These are phyloP conservation scores for Lomographa bimaculata DNA, from an alignment of 2,888 invertebrate genomes.

Conservation along the genomic window DNA sequence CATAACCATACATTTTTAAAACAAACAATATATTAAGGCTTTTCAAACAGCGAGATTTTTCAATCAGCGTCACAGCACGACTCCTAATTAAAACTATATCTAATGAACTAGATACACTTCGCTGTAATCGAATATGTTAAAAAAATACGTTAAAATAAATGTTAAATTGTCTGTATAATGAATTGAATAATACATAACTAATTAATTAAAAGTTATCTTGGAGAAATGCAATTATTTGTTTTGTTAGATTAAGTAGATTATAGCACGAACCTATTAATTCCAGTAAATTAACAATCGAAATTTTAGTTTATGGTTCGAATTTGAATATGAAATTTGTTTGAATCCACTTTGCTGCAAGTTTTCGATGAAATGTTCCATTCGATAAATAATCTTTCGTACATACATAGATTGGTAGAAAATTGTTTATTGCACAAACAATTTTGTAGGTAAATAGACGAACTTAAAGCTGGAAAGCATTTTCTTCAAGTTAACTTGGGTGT, in stretches of 20 bases:
- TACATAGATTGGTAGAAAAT: no score
- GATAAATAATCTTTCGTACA: no score
- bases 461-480: no score
- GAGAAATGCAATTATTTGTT: slow-evolving; percentile 29
- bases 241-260: slow-evolving; percentile 26
- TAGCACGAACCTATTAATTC: slow-evolving; percentile 9
- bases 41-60: slow-evolving; percentile 55
- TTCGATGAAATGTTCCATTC: no score
- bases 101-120: slow-evolving; percentile 42
- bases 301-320: no score
- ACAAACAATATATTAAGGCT: slow-evolving; percentile 47
- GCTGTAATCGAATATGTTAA: slow-evolving; percentile 34
- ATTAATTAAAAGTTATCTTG: slow-evolving; percentile 29
- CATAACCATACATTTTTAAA: slow-evolving; percentile 29
- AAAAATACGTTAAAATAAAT: slow-evolving; percentile 17
- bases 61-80: slow-evolving; percentile 69
- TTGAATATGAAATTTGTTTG: no score
- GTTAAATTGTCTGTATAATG: slow-evolving; percentile 27
- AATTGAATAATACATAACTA: slow-evolving; percentile 33
- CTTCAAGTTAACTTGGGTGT: no score
- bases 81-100: slow-evolving; percentile 68
- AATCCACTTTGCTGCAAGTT: no score
- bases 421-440: no score
- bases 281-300: no score
- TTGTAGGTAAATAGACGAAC: no score